Evolutionary conservation across 2,113 vertebrate species (phyloP).

Genomic region (Ornithorhynchus anatinus): DNA sequence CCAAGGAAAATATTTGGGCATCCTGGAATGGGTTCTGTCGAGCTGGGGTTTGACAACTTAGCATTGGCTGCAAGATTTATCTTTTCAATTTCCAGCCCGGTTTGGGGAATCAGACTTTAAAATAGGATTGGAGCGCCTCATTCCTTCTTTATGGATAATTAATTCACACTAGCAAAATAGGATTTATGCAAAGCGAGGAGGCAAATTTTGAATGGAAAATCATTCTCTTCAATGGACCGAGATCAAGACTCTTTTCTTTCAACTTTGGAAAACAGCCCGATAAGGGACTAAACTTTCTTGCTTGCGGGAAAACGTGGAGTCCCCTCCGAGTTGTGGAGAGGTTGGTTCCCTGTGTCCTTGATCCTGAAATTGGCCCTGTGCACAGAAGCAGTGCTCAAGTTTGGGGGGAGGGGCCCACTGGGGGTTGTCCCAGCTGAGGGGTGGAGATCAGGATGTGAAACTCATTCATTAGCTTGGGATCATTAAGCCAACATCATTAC

Average conservation of each 20-base stretch:
- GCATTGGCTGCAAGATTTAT: constrained; percentile 67
- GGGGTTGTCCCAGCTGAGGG: too few species aligned
- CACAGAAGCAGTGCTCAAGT: too few species aligned
- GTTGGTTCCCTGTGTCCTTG: too few species aligned
- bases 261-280: constrained; percentile 22
- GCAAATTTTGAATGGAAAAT: constrained; percentile 43
- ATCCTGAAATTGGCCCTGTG: too few species aligned
- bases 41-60: constrained; percentile 44
- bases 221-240: constrained; percentile 28
- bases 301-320: too few species aligned
- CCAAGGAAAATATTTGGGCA: constrained; percentile 10
- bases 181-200: constrained; percentile 58
- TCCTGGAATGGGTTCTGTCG: constrained; percentile 54
- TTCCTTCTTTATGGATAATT: constrained; percentile 68
- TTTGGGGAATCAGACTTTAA: constrained; percentile 56
- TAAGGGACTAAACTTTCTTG: constrained; percentile 30
- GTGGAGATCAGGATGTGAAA: too few species aligned
- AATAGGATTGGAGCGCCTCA: constrained; percentile 57
- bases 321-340: background rate
- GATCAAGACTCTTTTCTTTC: constrained; percentile 50
- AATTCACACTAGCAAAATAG: constrained; percentile 59
- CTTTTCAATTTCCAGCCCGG: constrained; percentile 62
- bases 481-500: too few species aligned
- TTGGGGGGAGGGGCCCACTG: too few species aligned
- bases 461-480: too few species aligned